Evolutionary conservation across 2,888 invertebrate genomes (phyloP).

Genomic region (Tillus elongatus): DNA sequence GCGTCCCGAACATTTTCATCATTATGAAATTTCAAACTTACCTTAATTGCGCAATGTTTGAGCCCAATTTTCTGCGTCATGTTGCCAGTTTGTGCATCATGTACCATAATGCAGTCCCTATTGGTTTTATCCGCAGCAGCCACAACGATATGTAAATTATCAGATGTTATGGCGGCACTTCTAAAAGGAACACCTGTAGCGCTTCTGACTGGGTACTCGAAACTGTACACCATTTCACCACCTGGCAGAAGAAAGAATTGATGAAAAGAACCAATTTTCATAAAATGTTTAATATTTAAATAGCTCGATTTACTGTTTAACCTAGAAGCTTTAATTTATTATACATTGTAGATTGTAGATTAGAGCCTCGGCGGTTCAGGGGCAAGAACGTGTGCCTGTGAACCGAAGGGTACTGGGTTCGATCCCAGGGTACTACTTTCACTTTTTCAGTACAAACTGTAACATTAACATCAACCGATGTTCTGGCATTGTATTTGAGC

Average conservation of each 20-base stretch:
- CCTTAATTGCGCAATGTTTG: conserved; percentile 49
- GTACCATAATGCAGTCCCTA: conserved; percentile 73
- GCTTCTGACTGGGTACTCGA: conserved; percentile 72
- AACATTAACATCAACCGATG: too few relatives aligned
- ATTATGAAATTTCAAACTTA: conserved; percentile 25
- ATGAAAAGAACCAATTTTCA: too few relatives aligned
- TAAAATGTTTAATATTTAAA: too few relatives aligned
- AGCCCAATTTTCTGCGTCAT: conserved; percentile 44
- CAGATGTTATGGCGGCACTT: conserved; percentile 70
- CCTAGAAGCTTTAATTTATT: too few relatives aligned
- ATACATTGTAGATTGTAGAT: too few relatives aligned
- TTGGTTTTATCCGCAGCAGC: conserved; percentile 72
- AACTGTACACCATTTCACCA: conserved; percentile 68
- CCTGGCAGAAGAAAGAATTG: conserved; percentile 45
- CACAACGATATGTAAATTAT: conserved; percentile 67
- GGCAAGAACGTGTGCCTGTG: too few relatives aligned
- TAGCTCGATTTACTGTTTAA: conserved; percentile 1
- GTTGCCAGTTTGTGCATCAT: conserved; percentile 72
- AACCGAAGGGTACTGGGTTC: too few relatives aligned
- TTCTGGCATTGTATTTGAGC: too few relatives aligned
- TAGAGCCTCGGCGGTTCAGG: too few relatives aligned
- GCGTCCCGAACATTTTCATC: too few relatives aligned
- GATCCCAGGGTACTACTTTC: too few relatives aligned
- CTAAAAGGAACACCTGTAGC: conserved; percentile 62
- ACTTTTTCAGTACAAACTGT: too few relatives aligned